Percentiles rank a stretch among this genome's conserved stretches.
phyloP scores from a whole-genome alignment of 2,888 invertebrate species.

The Esperia sulphurella region DNA sequence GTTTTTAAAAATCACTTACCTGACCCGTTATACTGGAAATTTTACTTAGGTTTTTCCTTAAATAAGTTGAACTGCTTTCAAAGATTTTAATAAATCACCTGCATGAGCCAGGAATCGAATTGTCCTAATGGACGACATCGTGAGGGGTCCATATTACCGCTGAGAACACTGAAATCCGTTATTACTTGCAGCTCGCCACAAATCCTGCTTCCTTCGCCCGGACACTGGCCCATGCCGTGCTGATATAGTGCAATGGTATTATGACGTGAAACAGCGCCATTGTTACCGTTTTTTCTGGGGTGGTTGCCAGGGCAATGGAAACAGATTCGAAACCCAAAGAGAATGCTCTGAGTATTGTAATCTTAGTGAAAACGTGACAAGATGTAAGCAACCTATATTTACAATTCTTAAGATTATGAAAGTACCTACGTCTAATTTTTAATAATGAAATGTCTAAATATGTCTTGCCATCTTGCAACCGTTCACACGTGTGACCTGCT shows the following conservation, averaged over 20 bases:
- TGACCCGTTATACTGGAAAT: too few relatives aligned
- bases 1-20: too few relatives aligned
- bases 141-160: too few relatives aligned
- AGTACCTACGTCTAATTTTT: too few relatives aligned
- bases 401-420: too few relatives aligned
- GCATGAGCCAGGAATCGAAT: too few relatives aligned
- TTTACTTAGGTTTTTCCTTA: too few relatives aligned
- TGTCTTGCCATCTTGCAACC: slow-evolving; percentile 1
- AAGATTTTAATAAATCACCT: too few relatives aligned
- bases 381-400: slow-evolving; percentile 4
- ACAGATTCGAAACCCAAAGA: slow-evolving; percentile 39
- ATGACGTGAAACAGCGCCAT: slow-evolving; percentile 37
- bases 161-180: not conserved
- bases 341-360: slow-evolving; percentile 40
- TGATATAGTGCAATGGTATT: slow-evolving; percentile 61
- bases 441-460: not conserved
- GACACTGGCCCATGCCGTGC: slow-evolving; percentile 64
- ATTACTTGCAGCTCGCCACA: slow-evolving; percentile 40
- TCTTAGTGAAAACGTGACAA: slow-evolving; percentile 27
- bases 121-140: too few relatives aligned
- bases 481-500: too few relatives aligned
- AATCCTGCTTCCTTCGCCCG: slow-evolving; percentile 55
- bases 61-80: too few relatives aligned
- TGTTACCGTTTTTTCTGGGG: slow-evolving; percentile 65
- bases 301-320: slow-evolving; percentile 69